Conservation (phyloP, 2,888 invertebrate genomes). For the Trissoscelio sp. region DNA sequence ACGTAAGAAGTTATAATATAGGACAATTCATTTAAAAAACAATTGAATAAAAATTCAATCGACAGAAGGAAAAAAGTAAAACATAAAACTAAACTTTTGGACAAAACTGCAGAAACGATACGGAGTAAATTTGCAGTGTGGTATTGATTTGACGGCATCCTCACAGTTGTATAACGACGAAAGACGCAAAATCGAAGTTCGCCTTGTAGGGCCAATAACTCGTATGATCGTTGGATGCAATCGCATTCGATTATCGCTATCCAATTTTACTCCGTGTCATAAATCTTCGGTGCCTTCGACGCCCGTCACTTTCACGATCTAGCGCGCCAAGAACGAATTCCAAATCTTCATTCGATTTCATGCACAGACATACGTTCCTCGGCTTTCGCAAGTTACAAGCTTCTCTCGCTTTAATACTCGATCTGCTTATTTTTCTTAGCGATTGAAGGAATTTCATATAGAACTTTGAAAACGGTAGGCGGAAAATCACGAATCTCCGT, state of each 20-base stretch:
- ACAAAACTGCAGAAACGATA: conserved; percentile 8
- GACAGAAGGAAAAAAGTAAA: background rate
- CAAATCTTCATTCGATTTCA: conserved; percentile 66
- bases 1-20: no score
- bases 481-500: conserved; percentile 43
- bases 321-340: conserved; percentile 60
- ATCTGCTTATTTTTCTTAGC: conserved; percentile 65
- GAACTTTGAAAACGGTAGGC: conserved; percentile 53
- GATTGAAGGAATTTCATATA: conserved; percentile 60
- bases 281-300: conserved; percentile 64
- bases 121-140: conserved; percentile 24
- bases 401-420: conserved; percentile 54
- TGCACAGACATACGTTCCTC: conserved; percentile 60
- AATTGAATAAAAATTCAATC: no score
- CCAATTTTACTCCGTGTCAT: conserved; percentile 65
- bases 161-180: conserved; percentile 45
- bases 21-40: no score
- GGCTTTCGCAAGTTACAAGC: conserved; percentile 57
- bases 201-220: conserved; percentile 67
- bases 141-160: conserved; percentile 48
- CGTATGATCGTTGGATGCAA: conserved; percentile 65
- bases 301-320: conserved; percentile 67
- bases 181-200: conserved; percentile 61
- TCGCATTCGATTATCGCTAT: conserved; percentile 66
- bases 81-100: no score